Percentiles rank a stretch among this genome's conserved stretches.
Conservation (phyloP, 2,888 invertebrate genomes). For the Scaeva pyrastri region DNA sequence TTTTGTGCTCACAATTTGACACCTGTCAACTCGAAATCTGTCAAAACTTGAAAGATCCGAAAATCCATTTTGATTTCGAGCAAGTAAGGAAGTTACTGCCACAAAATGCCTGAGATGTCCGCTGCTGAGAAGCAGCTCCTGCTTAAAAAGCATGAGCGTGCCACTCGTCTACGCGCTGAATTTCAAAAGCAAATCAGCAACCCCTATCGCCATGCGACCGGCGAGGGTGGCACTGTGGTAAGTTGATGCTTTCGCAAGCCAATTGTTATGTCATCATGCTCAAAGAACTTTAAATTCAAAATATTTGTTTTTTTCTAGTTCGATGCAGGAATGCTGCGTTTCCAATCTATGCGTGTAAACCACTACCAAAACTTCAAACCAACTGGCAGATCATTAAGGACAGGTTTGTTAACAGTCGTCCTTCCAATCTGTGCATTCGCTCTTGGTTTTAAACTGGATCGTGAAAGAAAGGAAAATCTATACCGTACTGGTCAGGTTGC, state of each 20-base stretch:
- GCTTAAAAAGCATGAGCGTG: conserved; percentile 81
- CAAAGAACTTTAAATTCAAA: conserved; percentile 12
- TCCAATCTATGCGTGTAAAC: conserved; percentile 88
- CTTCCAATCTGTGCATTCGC: conserved; percentile 86
- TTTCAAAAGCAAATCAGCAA: conserved; percentile 89
- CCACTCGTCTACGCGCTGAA: conserved; percentile 85
- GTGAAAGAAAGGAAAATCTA: conserved; percentile 85
- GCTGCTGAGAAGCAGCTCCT: conserved; percentile 79
- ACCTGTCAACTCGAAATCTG: background rate
- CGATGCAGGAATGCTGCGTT: conserved; percentile 91
- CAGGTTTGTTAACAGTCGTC: conserved; percentile 85
- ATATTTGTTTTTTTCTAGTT: conserved; percentile 86
- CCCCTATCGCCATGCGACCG: conserved; percentile 88
- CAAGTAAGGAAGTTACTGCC: background rate
- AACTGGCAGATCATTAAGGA: conserved; percentile 85
- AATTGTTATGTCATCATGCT: conserved; percentile 82
- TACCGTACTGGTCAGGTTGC: conserved; percentile 89
- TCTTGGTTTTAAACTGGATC: conserved; percentile 85
- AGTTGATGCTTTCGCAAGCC: conserved; percentile 82
- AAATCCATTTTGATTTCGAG: conserved; percentile 26
- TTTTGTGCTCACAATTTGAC: background rate
- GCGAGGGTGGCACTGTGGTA: conserved; percentile 89
- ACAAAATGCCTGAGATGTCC: conserved; percentile 74
- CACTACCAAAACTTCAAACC: conserved; percentile 88
- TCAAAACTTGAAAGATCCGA: conserved; percentile 7